phyloP scores from a whole-genome alignment of 2,888 invertebrate species.

The Aspidapion aeneum region DNA sequence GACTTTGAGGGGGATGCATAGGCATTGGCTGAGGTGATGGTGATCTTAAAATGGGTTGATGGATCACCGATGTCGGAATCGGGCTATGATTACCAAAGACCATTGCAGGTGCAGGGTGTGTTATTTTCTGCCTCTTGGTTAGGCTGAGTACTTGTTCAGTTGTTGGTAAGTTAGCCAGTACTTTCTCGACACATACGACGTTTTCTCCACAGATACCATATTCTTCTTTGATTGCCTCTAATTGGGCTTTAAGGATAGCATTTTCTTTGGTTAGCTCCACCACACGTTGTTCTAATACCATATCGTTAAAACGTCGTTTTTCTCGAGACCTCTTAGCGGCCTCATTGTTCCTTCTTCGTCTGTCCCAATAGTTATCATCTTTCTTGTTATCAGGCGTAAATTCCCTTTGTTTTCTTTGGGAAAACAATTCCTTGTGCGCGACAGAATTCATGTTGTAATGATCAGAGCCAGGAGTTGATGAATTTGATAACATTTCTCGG shows the following conservation, averaged over 20 bases:
- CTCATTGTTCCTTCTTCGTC: slow-evolving; percentile 93
- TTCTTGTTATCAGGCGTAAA: slow-evolving; percentile 97
- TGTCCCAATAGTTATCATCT: slow-evolving; percentile 97
- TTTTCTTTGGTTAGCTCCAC: slow-evolving; percentile 94
- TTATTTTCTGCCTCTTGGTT: slow-evolving; percentile 67
- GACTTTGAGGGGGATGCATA: slow-evolving; percentile 40
- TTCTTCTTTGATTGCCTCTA: slow-evolving; percentile 90
- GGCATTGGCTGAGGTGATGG: slow-evolving; percentile 53
- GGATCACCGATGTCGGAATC: slow-evolving; percentile 60
- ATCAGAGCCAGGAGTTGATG: slow-evolving; percentile 45
- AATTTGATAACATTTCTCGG: slow-evolving; percentile 44
- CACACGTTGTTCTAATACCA: slow-evolving; percentile 92
- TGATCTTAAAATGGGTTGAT: slow-evolving; percentile 52
- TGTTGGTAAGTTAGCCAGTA: slow-evolving; percentile 79
- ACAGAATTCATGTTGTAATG: slow-evolving; percentile 52
- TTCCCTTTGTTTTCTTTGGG: slow-evolving; percentile 90
- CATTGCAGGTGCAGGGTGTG: slow-evolving; percentile 48
- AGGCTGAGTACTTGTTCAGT: slow-evolving; percentile 82
- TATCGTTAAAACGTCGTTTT: slow-evolving; percentile 93
- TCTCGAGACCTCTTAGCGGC: slow-evolving; percentile 96
- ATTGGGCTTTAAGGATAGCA: slow-evolving; percentile 87
- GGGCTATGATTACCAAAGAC: slow-evolving; percentile 56
- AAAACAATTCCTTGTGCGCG: slow-evolving; percentile 80
- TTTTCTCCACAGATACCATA: slow-evolving; percentile 87
- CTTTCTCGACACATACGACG: slow-evolving; percentile 84